phyloP scores from a whole-genome alignment of 2,888 invertebrate species.

The Lochmaea crataegi region DNA sequence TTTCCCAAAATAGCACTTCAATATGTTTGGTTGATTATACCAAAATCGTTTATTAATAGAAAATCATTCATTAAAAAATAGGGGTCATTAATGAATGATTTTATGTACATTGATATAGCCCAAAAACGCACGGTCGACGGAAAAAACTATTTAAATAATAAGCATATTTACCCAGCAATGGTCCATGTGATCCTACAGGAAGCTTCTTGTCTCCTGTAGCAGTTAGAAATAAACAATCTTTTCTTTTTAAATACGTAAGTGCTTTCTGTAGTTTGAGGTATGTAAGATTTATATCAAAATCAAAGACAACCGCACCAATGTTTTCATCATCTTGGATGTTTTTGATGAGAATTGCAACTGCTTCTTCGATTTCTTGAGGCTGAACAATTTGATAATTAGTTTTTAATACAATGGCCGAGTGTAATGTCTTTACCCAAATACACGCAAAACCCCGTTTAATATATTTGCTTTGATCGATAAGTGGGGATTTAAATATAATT shows the following conservation, averaged over 20 bases:
- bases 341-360: background rate
- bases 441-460: too few species aligned
- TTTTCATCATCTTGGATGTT: conserved; percentile 63
- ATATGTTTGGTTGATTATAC: too few species aligned
- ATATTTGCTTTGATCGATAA: too few species aligned
- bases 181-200: conserved; percentile 51
- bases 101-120: too few species aligned
- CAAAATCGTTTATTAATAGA: too few species aligned
- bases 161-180: conserved; percentile 28
- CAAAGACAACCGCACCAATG: conserved; percentile 70
- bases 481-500: too few species aligned
- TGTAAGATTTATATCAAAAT: conserved; percentile 68
- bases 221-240: conserved; percentile 68
- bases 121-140: too few species aligned
- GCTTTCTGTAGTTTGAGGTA: conserved; percentile 68
- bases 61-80: too few species aligned
- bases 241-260: conserved; percentile 65
- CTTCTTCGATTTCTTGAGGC: conserved; percentile 28
- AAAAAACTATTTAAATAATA: background rate
- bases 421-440: too few species aligned
- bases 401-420: too few species aligned
- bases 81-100: too few species aligned
- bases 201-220: conserved; percentile 67
- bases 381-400: conserved; percentile 14
- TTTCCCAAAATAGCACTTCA: too few species aligned